Evolutionary conservation across 2,888 invertebrate genomes (phyloP).

Genomic region (Zhengitettix transpicula): DNA sequence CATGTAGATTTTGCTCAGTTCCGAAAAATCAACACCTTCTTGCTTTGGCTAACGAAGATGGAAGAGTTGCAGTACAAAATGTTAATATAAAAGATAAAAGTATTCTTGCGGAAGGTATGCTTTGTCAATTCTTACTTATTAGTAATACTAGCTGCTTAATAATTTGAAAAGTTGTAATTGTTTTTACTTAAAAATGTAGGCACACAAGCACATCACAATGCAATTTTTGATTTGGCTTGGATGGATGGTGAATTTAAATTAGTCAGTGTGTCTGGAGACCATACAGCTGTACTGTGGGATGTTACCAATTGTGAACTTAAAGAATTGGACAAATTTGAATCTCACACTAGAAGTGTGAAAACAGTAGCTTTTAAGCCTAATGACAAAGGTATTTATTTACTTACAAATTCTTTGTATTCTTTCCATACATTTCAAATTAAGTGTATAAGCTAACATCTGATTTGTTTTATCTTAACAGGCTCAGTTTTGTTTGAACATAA

Average conservation of each 20-base stretch:
- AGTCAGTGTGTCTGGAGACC: slow-evolving; percentile 74
- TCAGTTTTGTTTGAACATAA: too few relatives aligned
- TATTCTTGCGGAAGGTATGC: not conserved
- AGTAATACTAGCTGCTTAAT: not conserved
- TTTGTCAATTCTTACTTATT: not conserved
- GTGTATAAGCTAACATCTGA: too few relatives aligned
- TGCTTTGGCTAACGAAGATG: slow-evolving; percentile 76
- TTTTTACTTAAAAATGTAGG: slow-evolving; percentile 7
- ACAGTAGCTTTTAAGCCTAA: slow-evolving; percentile 55
- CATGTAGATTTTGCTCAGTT: slow-evolving; percentile 57
- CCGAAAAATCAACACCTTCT: slow-evolving; percentile 50
- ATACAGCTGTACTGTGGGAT: slow-evolving; percentile 67
- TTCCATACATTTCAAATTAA: too few relatives aligned
- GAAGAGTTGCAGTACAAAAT: slow-evolving; percentile 40
- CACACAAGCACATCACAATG: slow-evolving; percentile 53
- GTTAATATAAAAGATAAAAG: slow-evolving; percentile 16
- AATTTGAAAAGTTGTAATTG: not conserved
- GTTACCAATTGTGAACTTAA: slow-evolving; percentile 24
- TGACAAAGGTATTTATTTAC: slow-evolving; percentile 32
- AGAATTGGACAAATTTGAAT: slow-evolving; percentile 37
- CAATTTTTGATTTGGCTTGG: slow-evolving; percentile 82
- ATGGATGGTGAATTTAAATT: slow-evolving; percentile 55
- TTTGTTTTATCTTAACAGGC: too few relatives aligned
- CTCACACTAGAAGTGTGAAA: slow-evolving; percentile 69
- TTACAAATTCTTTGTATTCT: too few relatives aligned